Base-by-base conservation (phyloP, 2,888 invertebrate species). In the Acanthococcus lagerstroemiae region DNA sequence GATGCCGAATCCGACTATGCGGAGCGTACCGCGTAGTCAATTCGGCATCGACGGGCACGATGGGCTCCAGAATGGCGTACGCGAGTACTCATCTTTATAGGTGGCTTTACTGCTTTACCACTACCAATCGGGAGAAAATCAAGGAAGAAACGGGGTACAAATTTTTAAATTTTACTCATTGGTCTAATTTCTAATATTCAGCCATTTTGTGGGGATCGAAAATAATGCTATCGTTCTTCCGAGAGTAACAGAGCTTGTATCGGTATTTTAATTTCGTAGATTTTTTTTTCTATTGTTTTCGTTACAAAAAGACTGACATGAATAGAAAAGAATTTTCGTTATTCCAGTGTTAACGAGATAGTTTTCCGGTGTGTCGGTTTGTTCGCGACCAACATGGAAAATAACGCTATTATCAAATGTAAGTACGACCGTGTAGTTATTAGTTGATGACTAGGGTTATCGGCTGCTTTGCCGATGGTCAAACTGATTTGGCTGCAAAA, bases 131-230 rank as follows among this genome's bases (percentile, higher is more conserved):
- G 46, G 46, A 17, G 46, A 45, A 45, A 45, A 45, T 45, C 46
- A n/a, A 45, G 46, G 5, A 19, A 4, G 15, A 4, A 17, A 37
- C 19, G 46, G 46, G 15, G 48, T 48, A 46, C 48, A 27, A 46
- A n/a, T n/a, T n/a, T 60, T 46, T 48, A 60, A 60, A 24, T 60
- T 60, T 27, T 26, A 26, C 17, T 60, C n/a, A 26, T 45, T 45
- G 27, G 26, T 26, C 19, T 60, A 48, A 21, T 45, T 4, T 4
- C 4, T 17, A 45, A 45, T 46, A 48, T 60, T 46, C 60, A 60
- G 60, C 60, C 60, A 60, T 60, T 60, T 60, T 60, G 60, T 60
- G 60, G 7, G n/a, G n/a, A n/a, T n/a, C n/a, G n/a, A n/a, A 46
- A 60, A 60, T 45, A 19, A 45, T 45, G 46, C 45, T 60, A 26